Evolutionary conservation across 1,140 invertebrate species (phyloP).

Genomic region (Mercenaria mercenaria): DNA sequence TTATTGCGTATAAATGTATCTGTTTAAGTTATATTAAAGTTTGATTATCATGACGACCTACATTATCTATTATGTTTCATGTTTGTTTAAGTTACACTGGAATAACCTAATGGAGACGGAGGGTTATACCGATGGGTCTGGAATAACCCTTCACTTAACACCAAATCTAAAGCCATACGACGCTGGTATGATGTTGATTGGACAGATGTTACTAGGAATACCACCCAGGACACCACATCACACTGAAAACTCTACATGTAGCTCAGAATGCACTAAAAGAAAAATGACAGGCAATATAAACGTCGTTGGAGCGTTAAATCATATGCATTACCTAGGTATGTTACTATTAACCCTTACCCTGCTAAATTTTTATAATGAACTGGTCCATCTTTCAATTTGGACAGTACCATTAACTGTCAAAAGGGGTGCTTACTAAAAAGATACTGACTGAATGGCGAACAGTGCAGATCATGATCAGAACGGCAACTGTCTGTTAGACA

Average conservation of each 20-base stretch:
- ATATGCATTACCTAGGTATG: conserved; percentile 45
- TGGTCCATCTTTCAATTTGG: too few relatives aligned
- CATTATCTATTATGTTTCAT: too few relatives aligned
- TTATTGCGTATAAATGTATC: too few relatives aligned
- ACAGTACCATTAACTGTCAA: too few relatives aligned
- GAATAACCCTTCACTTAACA: conserved; percentile 64
- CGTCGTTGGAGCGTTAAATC: not conserved
- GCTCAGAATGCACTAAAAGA: not conserved
- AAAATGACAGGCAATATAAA: conserved; percentile 3
- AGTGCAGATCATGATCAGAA: too few relatives aligned
- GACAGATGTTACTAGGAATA: conserved; percentile 58
- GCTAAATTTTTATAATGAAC: too few relatives aligned
- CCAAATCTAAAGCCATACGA: conserved; percentile 64
- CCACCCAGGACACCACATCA: conserved; percentile 40
- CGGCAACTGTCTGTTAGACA: too few relatives aligned
- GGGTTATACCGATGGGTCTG: conserved; percentile 66
- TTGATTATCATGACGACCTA: too few relatives aligned
- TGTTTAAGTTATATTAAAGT: too few relatives aligned
- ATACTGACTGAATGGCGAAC: too few relatives aligned
- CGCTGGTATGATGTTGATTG: conserved; percentile 61
- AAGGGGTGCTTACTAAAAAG: too few relatives aligned
- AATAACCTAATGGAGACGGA: conserved; percentile 62
- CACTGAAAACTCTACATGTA: not conserved
- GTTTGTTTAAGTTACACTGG: conserved; percentile 70
- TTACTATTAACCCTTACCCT: too few relatives aligned